Conservation (phyloP, 2,113 vertebrate genomes). For the Embiotoca jacksoni region DNA sequence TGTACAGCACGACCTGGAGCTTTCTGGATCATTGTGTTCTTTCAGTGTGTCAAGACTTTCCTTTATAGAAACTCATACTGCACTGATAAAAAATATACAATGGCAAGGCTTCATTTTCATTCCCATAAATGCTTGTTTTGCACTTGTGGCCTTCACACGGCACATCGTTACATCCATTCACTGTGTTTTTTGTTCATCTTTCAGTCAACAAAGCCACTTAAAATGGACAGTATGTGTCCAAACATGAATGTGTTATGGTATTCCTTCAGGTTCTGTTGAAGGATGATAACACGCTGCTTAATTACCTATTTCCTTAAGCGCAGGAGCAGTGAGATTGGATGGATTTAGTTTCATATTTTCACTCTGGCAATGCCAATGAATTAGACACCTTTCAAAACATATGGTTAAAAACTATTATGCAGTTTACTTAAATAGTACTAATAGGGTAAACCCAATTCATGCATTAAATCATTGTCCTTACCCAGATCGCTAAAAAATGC, state of each 20-base stretch:
- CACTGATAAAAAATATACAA: conserved; percentile 20
- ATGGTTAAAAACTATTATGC: too few species aligned
- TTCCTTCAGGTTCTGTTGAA: too few species aligned
- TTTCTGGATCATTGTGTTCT: conserved; percentile 27
- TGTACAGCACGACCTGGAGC: conserved; percentile 29
- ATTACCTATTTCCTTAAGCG: too few species aligned
- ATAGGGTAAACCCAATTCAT: neutral
- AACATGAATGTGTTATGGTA: too few species aligned
- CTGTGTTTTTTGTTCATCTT: neutral
- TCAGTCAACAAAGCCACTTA: neutral
- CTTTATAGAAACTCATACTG: conserved; percentile 31
- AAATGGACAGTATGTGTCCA: neutral
- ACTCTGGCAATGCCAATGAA: too few species aligned
- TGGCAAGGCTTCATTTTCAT: conserved; percentile 25
- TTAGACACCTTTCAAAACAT: too few species aligned
- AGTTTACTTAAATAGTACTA: too few species aligned
- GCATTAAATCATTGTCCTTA: too few species aligned
- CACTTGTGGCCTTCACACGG: neutral
- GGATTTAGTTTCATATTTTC: too few species aligned
- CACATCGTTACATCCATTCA: conserved; percentile 2
- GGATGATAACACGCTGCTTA: too few species aligned
- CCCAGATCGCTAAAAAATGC: too few species aligned
- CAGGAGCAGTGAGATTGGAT: too few species aligned
- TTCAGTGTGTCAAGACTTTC: conserved; percentile 41
- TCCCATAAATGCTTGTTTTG: conserved; percentile 21